phyloP scores from a whole-genome alignment of 1,140 invertebrate genomes.

The Temnothorax curvispinosus region DNA sequence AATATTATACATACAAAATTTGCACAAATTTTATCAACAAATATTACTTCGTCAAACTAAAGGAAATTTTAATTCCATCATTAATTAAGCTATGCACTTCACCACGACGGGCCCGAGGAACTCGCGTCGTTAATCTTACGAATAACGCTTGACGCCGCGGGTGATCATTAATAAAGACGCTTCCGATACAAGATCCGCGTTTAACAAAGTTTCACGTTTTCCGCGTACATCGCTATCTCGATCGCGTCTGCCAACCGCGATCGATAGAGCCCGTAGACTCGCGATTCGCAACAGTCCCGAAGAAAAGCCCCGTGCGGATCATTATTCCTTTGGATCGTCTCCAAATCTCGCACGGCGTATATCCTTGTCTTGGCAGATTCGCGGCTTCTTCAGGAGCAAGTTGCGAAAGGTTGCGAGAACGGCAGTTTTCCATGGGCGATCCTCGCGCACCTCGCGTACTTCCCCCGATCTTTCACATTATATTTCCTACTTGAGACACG shows the following conservation, averaged over 20 bases:
- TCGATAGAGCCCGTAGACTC: conserved; percentile 17
- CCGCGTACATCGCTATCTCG: conserved; percentile 41
- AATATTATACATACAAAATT: background rate
- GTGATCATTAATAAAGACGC: conserved; percentile 61
- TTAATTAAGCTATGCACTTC: conserved; percentile 53
- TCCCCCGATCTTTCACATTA: conserved; percentile 66
- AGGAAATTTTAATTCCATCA: conserved; percentile 52
- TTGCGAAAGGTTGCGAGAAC: conserved; percentile 7
- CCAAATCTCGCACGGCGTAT: conserved; percentile 31
- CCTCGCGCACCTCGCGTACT: conserved; percentile 35
- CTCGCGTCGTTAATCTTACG: conserved; percentile 61
- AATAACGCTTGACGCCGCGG: conserved; percentile 53
- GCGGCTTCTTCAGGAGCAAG: background rate
- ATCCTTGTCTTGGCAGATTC: conserved; percentile 14
- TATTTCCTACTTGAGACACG: conserved; percentile 69
- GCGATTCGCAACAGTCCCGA: conserved; percentile 7
- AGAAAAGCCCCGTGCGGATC: conserved; percentile 17
- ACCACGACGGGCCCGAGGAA: conserved; percentile 42
- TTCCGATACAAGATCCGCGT: conserved; percentile 59
- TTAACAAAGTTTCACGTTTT: conserved; percentile 58
- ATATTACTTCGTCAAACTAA: conserved; percentile 40
- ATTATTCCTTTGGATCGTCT: conserved; percentile 53
- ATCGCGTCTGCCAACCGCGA: conserved; percentile 39
- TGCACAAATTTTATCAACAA: conserved; percentile 15
- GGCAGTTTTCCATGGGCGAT: conserved; percentile 28